A percentile compares a stretch with the other conserved stretches of the same genome.
Conservation (phyloP, 2,797 vertebrate species). For the Schizothorax lantsangensis region DNA sequence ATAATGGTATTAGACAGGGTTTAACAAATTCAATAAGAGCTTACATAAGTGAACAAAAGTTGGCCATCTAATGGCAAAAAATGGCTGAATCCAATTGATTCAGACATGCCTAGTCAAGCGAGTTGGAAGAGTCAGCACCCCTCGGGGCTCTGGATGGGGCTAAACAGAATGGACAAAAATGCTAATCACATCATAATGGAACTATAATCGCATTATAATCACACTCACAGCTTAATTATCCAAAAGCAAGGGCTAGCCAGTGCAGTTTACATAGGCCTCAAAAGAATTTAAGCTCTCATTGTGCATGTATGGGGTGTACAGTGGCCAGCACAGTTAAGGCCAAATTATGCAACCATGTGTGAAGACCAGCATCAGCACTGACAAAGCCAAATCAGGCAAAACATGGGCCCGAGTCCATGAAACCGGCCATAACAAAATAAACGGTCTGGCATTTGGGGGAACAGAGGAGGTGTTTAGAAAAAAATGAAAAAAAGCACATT, state of each 20-base stretch:
- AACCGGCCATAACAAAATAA: conserved; percentile 21
- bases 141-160: conserved; percentile 56
- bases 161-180: conserved; percentile 68
- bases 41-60: conserved; percentile 42
- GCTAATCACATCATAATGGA: conserved; percentile 72
- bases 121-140: conserved; percentile 75
- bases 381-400: conserved; percentile 33
- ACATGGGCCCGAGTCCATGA: conserved; percentile 19
- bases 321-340: conserved; percentile 31
- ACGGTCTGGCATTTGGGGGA: neutral
- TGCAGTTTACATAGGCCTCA: conserved; percentile 33
- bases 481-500: neutral
- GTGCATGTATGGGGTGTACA: conserved; percentile 25
- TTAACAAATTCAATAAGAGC: neutral
- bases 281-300: conserved; percentile 45
- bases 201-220: conserved; percentile 69
- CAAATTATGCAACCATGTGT: conserved; percentile 51
- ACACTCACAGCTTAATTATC: conserved; percentile 68
- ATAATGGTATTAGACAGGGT: neutral
- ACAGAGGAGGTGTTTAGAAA: neutral
- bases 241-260: conserved; percentile 20
- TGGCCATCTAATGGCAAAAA: conserved; percentile 71
- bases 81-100: conserved; percentile 68
- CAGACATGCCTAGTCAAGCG: conserved; percentile 76
- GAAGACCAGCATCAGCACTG: conserved; percentile 54